Conservation (phyloP, 2,888 invertebrate species). For the Scotopteryx bipunctaria region DNA sequence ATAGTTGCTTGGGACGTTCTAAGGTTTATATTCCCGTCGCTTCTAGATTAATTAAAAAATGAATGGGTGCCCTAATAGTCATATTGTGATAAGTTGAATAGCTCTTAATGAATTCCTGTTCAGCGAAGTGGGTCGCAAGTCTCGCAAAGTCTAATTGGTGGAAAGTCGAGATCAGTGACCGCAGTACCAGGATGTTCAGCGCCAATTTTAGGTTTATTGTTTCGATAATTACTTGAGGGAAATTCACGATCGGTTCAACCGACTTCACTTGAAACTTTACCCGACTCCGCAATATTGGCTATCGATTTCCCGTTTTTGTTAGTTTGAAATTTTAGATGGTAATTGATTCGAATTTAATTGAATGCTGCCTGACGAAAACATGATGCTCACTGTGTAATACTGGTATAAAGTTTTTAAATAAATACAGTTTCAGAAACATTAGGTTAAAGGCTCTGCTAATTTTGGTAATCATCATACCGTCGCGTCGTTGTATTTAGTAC, state of each 20-base stretch:
- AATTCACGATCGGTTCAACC: slow-evolving; percentile 55
- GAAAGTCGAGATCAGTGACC: slow-evolving; percentile 72
- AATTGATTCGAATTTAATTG: slow-evolving; percentile 7
- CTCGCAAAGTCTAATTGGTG: slow-evolving; percentile 67
- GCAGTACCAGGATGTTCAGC: slow-evolving; percentile 61
- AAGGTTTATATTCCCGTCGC: slow-evolving; percentile 20
- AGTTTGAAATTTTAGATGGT: slow-evolving; percentile 20
- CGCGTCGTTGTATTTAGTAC: no score
- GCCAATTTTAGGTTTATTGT: slow-evolving; percentile 80
- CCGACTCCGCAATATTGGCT: slow-evolving; percentile 30
- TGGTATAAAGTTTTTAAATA: no score
- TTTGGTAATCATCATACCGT: no score
- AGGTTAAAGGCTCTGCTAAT: no score
- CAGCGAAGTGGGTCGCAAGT: slow-evolving; percentile 66
- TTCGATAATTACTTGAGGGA: slow-evolving; percentile 77
- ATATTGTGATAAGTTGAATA: slow-evolving; percentile 78
- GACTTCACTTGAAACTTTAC: slow-evolving; percentile 59
- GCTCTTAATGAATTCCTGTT: slow-evolving; percentile 79
- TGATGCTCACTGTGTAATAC: not conserved
- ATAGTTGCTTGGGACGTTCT: slow-evolving; percentile 44
- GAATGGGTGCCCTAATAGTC: slow-evolving; percentile 66
- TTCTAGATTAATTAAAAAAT: slow-evolving; percentile 71
- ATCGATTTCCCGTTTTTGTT: slow-evolving; percentile 24
- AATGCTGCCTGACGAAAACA: not conserved
- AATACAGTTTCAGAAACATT: no score